A percentile compares a stretch with the other conserved stretches of the same genome.
These are phyloP conservation scores for Gnatocerus cornutus DNA, from an alignment of 2,888 invertebrate genomes.

Conservation along the genomic window DNA sequence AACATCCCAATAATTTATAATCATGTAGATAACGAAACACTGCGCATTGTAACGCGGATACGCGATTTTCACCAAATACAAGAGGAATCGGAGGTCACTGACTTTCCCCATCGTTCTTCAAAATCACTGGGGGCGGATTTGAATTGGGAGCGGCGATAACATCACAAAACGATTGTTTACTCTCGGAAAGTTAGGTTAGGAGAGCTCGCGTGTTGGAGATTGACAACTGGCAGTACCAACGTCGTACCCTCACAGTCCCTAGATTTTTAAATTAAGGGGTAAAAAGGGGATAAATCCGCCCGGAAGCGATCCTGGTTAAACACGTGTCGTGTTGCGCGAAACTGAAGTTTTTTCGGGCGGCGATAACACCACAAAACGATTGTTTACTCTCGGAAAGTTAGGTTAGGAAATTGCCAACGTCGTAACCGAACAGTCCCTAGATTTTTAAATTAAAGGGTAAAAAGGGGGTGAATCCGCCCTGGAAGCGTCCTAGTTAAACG, in stretches of 20 bases:
- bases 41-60: conserved; percentile 60
- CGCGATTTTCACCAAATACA: conserved; percentile 45
- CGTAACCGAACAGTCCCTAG: no score
- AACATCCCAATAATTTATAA: conserved; percentile 61
- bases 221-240: not conserved
- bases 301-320: no score
- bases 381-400: not conserved
- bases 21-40: conserved; percentile 67
- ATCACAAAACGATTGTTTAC: not conserved
- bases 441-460: no score
- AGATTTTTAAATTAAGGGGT: no score
- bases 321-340: no score
- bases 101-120: not conserved
- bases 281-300: no score
- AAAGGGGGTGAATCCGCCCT: no score
- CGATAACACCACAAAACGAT: not conserved
- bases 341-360: no score
- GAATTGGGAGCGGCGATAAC: no score
- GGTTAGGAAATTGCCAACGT: not conserved
- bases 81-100: conserved; percentile 6
- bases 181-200: not conserved
- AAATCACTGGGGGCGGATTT: not conserved
- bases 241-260: no score
- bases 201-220: not conserved
- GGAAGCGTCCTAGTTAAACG: no score